phyloP scores from a whole-genome alignment of 1,140 invertebrate genomes.

The Oscheius sp. region DNA sequence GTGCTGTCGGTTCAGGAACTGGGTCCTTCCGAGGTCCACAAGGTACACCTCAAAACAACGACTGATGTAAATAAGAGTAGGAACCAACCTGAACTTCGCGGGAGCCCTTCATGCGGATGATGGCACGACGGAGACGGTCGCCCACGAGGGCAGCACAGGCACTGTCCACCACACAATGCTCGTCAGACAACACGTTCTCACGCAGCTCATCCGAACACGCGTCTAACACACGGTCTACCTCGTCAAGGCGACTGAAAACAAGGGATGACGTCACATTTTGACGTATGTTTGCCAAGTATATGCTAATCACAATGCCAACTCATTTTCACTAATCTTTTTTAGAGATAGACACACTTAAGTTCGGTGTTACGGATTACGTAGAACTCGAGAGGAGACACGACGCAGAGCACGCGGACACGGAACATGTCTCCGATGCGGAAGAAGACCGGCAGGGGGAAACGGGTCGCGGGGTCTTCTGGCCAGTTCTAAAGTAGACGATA shows the following conservation, averaged over 20 bases:
- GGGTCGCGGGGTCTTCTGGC: neutral
- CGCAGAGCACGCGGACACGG: neutral
- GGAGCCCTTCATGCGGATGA: neutral
- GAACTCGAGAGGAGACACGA: neutral
- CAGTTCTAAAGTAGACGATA: neutral
- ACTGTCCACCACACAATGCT: neutral
- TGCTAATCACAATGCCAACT: too few species aligned
- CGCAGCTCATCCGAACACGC: neutral
- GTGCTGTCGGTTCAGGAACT: neutral
- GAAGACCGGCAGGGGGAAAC: constrained; percentile 1
- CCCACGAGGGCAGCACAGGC: neutral
- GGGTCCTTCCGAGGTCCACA: neutral
- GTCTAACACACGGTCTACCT: neutral
- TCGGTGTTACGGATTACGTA: neutral
- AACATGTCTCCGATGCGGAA: neutral
- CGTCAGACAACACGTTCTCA: neutral
- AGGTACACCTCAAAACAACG: too few species aligned
- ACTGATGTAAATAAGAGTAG: too few species aligned
- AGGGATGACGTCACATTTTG: too few species aligned
- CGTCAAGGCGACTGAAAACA: neutral
- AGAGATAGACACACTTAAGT: neutral
- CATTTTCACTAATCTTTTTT: too few species aligned
- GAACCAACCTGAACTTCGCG: neutral
- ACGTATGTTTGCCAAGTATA: too few species aligned
- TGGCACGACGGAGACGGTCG: neutral